Evolutionary conservation across 92 coral and sea anemone genomes (phyloP), one percentile per base, ranked within the genome.

Genomic region (Umimayanthus kanabou): DNA sequence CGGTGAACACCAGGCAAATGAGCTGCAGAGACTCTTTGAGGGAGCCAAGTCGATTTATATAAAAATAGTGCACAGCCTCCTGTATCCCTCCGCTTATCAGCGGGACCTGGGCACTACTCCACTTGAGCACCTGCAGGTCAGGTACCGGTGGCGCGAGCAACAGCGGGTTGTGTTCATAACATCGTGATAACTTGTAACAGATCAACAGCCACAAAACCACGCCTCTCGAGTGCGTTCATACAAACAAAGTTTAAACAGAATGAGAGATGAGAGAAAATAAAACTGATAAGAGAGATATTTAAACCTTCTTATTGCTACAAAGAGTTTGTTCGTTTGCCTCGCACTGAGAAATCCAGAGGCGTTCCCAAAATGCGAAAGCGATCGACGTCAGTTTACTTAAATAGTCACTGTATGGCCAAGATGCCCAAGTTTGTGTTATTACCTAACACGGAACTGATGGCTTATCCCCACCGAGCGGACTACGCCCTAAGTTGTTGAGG

Each of bases 331-430:
- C 6, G 69, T 0, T 61, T 61, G n/a, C 37, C 0, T 23, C 69
- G 23, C 69, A 61, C 15, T 61, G 69, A 61, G 69, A 20, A 58
- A 55, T 4, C 42, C 1, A n/a, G 40, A 18, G 70, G 71, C 71
- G 67, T 80, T 14, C 28, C 15, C 9, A 13, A 25, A 20, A 22
- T 7, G 15, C 37, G 39, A 23, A 78, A 45, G 57, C 25, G n/a
- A 76, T 43, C 25, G 3, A 25, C 78, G 87, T 83, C 87, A 83
- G 67, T 16, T n/a, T 47, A 49, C 69, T 39, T 22, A 83, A 83
- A 83, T 83, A 83, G 87, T 28, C 77, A 0, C 42, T 39, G 18
- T 25, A 28, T 69, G 77, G 61, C 50, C 39, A 69, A 69, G 42
- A 47, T 69, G 42, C 25, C 37, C 45, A 69, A 70, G 87, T 43